phyloP scores from a whole-genome alignment of 1,140 invertebrate species.

The Mamestra configurata region DNA sequence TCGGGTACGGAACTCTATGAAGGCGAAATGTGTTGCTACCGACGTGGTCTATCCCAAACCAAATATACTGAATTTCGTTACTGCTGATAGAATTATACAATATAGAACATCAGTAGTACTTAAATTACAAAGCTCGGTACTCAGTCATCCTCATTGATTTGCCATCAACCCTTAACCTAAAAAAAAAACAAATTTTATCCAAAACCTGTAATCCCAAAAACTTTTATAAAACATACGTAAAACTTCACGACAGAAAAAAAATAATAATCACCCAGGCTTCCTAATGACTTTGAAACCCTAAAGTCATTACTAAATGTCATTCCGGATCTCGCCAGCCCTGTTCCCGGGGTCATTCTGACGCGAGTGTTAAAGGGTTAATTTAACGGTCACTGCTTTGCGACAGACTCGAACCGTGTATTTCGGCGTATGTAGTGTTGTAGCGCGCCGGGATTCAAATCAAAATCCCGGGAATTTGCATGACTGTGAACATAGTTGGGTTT shows the following conservation, averaged over 20 bases:
- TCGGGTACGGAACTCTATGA: too few species aligned
- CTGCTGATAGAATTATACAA: too few species aligned
- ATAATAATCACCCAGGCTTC: conserved; percentile 8
- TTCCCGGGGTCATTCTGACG: conserved; percentile 53
- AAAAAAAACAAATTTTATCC: not conserved
- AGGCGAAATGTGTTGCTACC: too few species aligned
- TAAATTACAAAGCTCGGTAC: too few species aligned
- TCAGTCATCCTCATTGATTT: too few species aligned
- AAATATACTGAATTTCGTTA: too few species aligned
- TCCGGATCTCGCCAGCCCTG: conserved; percentile 42
- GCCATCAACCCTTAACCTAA: not conserved
- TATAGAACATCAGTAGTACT: too few species aligned
- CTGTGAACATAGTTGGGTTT: conserved; percentile 7
- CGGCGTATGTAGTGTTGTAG: conserved; percentile 42
- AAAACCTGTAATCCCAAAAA: not conserved
- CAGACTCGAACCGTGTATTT: conserved; percentile 42
- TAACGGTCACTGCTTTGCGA: conserved; percentile 57
- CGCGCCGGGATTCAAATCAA: conserved; percentile 23
- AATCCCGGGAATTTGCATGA: not conserved
- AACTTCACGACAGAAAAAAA: not conserved
- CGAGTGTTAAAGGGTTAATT: conserved; percentile 60
- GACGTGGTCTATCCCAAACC: too few species aligned
- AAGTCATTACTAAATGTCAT: conserved; percentile 47
- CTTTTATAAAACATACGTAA: not conserved
- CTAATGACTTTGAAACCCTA: conserved; percentile 19